These are phyloP conservation scores for Tragelaphus imberbis DNA, from an alignment of 2,113 vertebrate genomes.

Conservation along the genomic window DNA sequence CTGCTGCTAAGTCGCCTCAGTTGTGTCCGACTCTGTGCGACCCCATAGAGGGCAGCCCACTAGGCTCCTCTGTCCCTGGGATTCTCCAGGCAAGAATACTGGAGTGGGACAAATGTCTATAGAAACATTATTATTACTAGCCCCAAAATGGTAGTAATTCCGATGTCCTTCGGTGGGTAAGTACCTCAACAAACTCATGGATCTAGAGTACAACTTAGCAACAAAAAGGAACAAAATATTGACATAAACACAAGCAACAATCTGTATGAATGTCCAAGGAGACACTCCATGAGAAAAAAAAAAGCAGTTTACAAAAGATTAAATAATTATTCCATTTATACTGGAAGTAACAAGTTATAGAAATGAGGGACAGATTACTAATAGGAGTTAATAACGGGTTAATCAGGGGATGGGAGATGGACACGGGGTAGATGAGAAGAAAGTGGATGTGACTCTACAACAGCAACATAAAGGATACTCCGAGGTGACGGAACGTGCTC, in stretches of 20 bases:
- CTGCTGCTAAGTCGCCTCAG: too few relatives aligned
- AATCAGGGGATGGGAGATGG: not conserved
- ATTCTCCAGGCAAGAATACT: too few relatives aligned
- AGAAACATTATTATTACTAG: not conserved
- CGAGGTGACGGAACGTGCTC: rapidly evolving
- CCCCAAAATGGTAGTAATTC: not conserved
- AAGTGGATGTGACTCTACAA: not conserved
- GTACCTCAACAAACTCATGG: not conserved
- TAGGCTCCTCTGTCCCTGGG: too few relatives aligned
- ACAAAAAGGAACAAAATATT: not conserved
- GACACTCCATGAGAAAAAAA: not conserved
- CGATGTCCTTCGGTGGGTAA: not conserved
- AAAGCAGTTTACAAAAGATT: not conserved
- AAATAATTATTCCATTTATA: not conserved
- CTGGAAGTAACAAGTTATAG: not conserved
- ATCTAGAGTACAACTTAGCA: not conserved
- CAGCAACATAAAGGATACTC: not conserved
- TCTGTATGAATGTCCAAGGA: not conserved
- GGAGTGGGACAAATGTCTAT: not conserved
- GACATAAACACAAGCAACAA: not conserved
- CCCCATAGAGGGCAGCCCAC: too few relatives aligned
- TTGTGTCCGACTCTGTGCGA: too few relatives aligned
- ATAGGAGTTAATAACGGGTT: not conserved
- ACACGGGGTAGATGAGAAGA: not conserved
- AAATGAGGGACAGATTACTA: not conserved